phyloP scores from a whole-genome alignment of 2,797 vertebrate species.

The Eulemur albifrons region DNA sequence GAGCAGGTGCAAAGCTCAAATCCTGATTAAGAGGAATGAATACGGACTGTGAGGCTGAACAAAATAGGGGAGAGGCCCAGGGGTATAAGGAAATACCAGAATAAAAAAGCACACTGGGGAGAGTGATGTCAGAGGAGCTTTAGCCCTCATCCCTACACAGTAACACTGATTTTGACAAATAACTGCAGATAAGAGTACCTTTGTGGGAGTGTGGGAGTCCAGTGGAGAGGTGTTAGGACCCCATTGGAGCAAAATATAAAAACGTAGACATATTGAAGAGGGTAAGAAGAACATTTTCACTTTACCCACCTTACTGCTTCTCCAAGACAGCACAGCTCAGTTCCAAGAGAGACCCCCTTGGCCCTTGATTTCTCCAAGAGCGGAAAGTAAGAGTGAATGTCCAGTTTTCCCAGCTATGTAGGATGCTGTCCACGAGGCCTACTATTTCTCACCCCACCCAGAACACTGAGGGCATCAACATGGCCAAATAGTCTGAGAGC shows the following conservation, averaged over 20 bases:
- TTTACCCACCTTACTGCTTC: no score
- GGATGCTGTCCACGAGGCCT: neutral
- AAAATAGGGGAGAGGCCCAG: neutral
- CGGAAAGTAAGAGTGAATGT: neutral
- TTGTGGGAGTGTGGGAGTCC: neutral
- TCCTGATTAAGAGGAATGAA: neutral
- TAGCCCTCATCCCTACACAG: neutral
- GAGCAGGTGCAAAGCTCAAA: constrained; percentile 42
- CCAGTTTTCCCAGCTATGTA: neutral
- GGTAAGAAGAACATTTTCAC: neutral
- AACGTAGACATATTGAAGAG: neutral
- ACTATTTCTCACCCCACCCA: neutral
- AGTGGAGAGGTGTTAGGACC: neutral
- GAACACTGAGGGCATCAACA: neutral
- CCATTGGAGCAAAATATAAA: neutral
- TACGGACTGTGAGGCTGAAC: neutral
- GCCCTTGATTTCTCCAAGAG: neutral
- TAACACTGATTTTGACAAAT: neutral
- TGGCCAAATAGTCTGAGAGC: neutral
- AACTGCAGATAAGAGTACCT: neutral
- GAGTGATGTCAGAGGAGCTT: neutral
- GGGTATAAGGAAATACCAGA: neutral
- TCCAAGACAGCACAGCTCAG: neutral
- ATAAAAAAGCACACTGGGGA: neutral
- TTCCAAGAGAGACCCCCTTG: neutral